Conservation (phyloP, 1,140 invertebrate species). For the Parapsyche elsis region DNA sequence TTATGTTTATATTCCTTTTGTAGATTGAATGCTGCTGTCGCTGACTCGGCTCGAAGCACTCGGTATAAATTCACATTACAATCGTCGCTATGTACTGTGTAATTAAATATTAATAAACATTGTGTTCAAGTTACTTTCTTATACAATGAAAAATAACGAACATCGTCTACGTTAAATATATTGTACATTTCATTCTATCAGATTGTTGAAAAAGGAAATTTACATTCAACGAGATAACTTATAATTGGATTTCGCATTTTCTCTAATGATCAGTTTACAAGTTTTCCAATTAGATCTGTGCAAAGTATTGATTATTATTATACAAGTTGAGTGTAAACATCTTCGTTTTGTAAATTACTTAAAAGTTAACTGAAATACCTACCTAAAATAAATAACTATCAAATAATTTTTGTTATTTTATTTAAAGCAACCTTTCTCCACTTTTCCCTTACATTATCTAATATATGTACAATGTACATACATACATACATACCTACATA, state of each 20-base stretch:
- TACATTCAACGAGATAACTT: neutral
- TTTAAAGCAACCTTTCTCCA: no score
- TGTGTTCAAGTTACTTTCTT: no score
- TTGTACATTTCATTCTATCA: neutral
- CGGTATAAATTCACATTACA: no score
- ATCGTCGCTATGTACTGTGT: no score
- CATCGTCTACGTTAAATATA: neutral
- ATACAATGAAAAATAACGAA: neutral
- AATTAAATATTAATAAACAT: no score
- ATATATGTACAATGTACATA: neutral
- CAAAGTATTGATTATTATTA: neutral
- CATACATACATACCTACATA: neutral
- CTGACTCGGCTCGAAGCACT: no score
- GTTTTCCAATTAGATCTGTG: neutral
- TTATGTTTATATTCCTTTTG: no score
- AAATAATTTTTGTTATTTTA: no score
- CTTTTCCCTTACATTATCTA: no score
- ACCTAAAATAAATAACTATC: no score
- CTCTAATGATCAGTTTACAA: neutral
- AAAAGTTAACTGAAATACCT: no score
- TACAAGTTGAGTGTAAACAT: neutral
- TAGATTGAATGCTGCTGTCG: no score
- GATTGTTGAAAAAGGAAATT: neutral
- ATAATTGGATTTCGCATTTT: slow-evolving; percentile 25
- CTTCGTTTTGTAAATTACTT: neutral